Percentiles rank a stretch among this genome's conserved stretches.
phyloP scores from a whole-genome alignment of 1,140 invertebrate genomes.

The Drosophila prosaltans region DNA sequence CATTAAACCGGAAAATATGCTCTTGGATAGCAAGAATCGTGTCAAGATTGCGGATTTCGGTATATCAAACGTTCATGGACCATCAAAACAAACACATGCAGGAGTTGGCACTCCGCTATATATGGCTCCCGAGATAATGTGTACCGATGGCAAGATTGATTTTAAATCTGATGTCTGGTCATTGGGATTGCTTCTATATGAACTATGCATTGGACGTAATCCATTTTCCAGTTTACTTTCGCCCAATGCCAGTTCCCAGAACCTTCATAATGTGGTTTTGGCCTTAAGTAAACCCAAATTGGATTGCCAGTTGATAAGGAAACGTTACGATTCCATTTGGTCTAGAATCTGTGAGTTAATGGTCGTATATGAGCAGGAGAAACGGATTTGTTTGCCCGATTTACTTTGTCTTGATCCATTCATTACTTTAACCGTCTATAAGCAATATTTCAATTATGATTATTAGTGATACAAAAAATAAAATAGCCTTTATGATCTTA shows the following conservation, averaged over 20 bases:
- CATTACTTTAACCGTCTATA: constrained; percentile 59
- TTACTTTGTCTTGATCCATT: constrained; percentile 46
- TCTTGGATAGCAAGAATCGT: constrained; percentile 85
- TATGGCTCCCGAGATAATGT: constrained; percentile 91
- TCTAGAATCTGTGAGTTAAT: constrained; percentile 62
- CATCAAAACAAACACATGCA: constrained; percentile 44
- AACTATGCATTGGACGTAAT: constrained; percentile 86
- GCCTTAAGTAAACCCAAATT: constrained; percentile 46
- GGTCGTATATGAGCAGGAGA: constrained; percentile 60
- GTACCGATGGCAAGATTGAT: constrained; percentile 86
- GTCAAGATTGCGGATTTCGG: constrained; percentile 91
- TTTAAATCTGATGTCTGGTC: constrained; percentile 92
- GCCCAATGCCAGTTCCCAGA: constrained; percentile 25
- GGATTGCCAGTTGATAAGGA: constrained; percentile 54
- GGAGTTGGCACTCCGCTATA: constrained; percentile 89
- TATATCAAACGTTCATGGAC: constrained; percentile 67
- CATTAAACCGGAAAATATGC: constrained; percentile 89
- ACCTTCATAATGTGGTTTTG: constrained; percentile 54
- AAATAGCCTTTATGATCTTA: not conserved
- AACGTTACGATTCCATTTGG: constrained; percentile 58
- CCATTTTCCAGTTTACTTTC: constrained; percentile 85
- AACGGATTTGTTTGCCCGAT: constrained; percentile 63
- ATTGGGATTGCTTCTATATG: constrained; percentile 91
- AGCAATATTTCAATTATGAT: constrained; percentile 70
- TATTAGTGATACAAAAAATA: constrained; percentile 41